Conservation (phyloP, 2,888 invertebrate genomes). For the Anarsia innoxiella region DNA sequence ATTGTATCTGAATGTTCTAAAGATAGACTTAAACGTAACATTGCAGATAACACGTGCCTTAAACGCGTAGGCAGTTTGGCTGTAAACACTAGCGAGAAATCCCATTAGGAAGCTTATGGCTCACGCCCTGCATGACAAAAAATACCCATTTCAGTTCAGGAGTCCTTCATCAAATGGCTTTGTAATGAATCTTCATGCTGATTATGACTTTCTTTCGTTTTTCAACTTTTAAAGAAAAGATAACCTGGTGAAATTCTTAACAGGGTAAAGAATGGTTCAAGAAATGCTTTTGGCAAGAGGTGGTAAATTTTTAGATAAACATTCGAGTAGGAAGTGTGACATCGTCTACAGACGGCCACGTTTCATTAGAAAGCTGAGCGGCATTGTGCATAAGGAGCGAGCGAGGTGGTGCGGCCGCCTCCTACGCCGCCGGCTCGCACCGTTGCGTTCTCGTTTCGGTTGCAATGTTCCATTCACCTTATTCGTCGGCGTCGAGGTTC, state of each 20-base stretch:
- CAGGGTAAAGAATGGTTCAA: too few relatives aligned
- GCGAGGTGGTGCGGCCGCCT: constrained; percentile 32
- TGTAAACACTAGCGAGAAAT: constrained; percentile 32
- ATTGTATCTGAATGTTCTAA: constrained; percentile 23
- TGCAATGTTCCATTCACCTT: constrained; percentile 73
- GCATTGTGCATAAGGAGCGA: constrained; percentile 49
- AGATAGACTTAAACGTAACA: constrained; percentile 24
- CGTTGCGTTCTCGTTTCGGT: constrained; percentile 48
- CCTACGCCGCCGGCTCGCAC: constrained; percentile 38
- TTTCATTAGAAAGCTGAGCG: constrained; percentile 64
- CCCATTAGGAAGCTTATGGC: constrained; percentile 33
- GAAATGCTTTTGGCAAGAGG: too few relatives aligned
- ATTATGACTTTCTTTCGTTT: too few relatives aligned
- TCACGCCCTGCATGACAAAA: too few relatives aligned
- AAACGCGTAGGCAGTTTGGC: constrained; percentile 17
- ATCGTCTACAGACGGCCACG: constrained; percentile 30
- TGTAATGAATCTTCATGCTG: too few relatives aligned
- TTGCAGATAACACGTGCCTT: constrained; percentile 39
- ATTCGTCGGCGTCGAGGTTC: constrained; percentile 65
- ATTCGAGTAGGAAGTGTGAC: constrained; percentile 18
- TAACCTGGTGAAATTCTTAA: too few relatives aligned
- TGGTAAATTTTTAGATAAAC: too few relatives aligned
- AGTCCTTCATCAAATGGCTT: too few relatives aligned
- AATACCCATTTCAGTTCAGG: too few relatives aligned
- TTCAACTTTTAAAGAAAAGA: too few relatives aligned